Evolutionary conservation across 1,140 invertebrate species (phyloP).

Genomic region (Drosophila bocki): DNA sequence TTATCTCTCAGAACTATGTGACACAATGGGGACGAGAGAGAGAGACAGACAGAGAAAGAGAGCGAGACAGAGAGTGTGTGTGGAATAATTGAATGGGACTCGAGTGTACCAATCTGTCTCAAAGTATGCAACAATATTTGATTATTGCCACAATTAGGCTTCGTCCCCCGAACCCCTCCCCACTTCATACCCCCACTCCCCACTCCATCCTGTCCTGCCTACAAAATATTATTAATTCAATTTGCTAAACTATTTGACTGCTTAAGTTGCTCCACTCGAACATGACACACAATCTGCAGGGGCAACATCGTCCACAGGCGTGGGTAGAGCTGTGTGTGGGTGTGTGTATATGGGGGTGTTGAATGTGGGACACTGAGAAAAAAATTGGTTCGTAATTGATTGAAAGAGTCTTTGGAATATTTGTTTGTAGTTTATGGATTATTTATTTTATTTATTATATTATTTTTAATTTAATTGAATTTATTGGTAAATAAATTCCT

Average conservation of each 20-base stretch:
- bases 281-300: slow-evolving; percentile 38
- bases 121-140: slow-evolving; percentile 51
- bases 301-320: slow-evolving; percentile 23
- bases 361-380: neutral
- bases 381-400: too few species aligned
- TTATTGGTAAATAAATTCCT: too few species aligned
- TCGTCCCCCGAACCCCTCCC: neutral
- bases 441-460: too few species aligned
- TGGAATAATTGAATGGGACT: slow-evolving; percentile 40
- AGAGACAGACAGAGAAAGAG: too few species aligned
- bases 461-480: too few species aligned
- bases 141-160: slow-evolving; percentile 48
- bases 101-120: slow-evolving; percentile 29
- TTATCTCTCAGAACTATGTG: slow-evolving; percentile 3
- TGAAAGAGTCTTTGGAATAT: too few species aligned
- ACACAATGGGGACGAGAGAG: neutral
- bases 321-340: neutral
- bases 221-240: slow-evolving; percentile 76
- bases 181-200: too few species aligned
- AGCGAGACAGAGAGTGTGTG: neutral
- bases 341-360: slow-evolving; percentile 1
- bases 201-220: neutral
- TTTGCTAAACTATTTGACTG: slow-evolving; percentile 68
- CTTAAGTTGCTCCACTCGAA: slow-evolving; percentile 38
- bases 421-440: too few species aligned